Evolutionary conservation across 1,140 invertebrate genomes (phyloP).

Genomic region (Aphaenogaster floridana): DNA sequence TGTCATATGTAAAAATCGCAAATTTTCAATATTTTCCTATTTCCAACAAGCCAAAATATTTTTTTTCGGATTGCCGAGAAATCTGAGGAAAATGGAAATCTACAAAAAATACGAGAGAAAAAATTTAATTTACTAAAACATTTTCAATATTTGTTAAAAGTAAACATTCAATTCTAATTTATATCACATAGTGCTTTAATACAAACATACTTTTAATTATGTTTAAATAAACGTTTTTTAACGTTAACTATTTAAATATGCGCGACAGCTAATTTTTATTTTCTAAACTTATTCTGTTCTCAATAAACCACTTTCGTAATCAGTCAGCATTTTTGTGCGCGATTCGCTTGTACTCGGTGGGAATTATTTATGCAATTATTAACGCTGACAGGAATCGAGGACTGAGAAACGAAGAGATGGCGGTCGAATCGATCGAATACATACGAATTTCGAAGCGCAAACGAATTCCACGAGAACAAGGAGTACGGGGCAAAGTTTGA

Average conservation of each 20-base stretch:
- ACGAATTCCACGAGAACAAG: constrained; percentile 28
- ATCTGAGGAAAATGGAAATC: constrained; percentile 13
- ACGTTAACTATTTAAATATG: neutral
- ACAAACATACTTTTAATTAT: neutral
- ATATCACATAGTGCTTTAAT: too few relatives aligned
- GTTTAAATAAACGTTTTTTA: neutral
- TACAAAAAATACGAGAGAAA: constrained; percentile 6
- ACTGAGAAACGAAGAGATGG: constrained; percentile 36
- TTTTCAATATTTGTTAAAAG: constrained; percentile 24
- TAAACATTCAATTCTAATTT: neutral
- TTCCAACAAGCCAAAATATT: constrained; percentile 3
- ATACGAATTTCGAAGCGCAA: constrained; percentile 50
- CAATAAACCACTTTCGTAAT: neutral
- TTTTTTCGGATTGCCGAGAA: constrained; percentile 1
- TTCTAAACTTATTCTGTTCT: constrained; percentile 4
- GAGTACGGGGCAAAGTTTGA: neutral
- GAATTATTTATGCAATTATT: constrained; percentile 66
- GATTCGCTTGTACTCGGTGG: neutral
- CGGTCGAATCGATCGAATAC: constrained; percentile 46
- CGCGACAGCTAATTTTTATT: neutral
- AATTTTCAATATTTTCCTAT: constrained; percentile 24
- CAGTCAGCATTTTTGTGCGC: constrained; percentile 23
- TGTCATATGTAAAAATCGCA: neutral
- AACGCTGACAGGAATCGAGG: constrained; percentile 48
- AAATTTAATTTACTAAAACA: neutral